Evolutionary conservation across 2,888 invertebrate species (phyloP), one percentile per base, ranked within the genome.

Genomic region (Resseliella maxima): DNA sequence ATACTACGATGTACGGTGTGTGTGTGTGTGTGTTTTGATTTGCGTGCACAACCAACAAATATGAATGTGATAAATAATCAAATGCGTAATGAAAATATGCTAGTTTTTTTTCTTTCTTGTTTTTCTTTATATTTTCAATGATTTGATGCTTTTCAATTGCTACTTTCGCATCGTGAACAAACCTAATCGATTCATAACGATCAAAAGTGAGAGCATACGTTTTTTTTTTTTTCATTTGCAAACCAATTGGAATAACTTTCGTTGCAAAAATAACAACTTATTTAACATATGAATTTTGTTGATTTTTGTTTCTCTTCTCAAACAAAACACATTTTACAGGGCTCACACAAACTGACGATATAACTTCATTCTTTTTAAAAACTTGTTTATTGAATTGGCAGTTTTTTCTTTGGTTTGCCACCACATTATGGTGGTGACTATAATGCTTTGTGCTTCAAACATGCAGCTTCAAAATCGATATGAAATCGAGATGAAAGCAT

Each of bases 121-220:
- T 2, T 59, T 27, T 27, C 1, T 2, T 10, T 50, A 12, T 50
- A 18, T n/a, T 24, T 72, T 31, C 15, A 35, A 72, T 72, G 72
- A 72, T 72, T 72, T 72, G 0, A 18, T 35, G 72, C 15, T 31
- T 72, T 72, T 72, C 18, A 35, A 59, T 59, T 12, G 59, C 5
- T 72, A 72, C 72, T 27, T 72, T 72, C 72, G 31, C 15, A 24
- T n/a, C 2, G 59, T 5, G 8, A 59, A 59, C 27, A 59, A n/a
- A 24, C 6, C 2, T 59, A 27, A 59, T 59, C 59, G 27, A 59
- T n/a, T 27, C 24, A 72, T 72, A 31, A 72, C 12, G 27, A 72
- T 72, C 72, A 72, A 72, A 72, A 31, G 72, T 72, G 72, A 72
- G 35, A 72, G 72, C 46, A 24, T 24, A 59, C 24, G 24, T 50